Evolutionary conservation across 2,113 vertebrate species (phyloP), one percentile per base, ranked within the genome.

Genomic region (Crotophaga sulcirostris): DNA sequence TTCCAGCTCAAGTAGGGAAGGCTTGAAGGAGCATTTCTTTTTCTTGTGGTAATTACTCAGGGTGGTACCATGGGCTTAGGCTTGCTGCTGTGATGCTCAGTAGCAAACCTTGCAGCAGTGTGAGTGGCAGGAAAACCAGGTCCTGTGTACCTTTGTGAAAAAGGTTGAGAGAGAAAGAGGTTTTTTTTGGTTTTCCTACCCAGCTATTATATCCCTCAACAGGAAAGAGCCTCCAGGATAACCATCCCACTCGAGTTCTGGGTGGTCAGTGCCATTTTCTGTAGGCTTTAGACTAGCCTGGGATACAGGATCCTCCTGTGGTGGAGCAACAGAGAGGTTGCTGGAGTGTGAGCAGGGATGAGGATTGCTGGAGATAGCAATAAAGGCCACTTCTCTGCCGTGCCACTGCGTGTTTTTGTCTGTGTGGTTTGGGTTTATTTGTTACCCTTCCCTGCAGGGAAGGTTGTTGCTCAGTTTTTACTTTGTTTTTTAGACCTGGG

Each of bases 261-360:
- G 56, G 76, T 63, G 42, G 14, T 70, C 60, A 63, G 28, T 81
- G 60, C 45, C 31, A 4, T 73, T 83, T 86, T 92, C 45, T 83
- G 10, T 66, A 67, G 25, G 38, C 55, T 86, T 85, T 29, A 76
- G 75, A 14, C n/a, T 36, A 33, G 52, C 10, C 29, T 60, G 74
- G 34, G 44, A 75, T 3, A 0, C 3, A 1, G 19, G 54, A 56
- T 70, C 6, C 25, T 49, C 9, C 51, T 0, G 0, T 66, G 72
- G 9, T 26, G 24, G 49, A 72, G 36, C 2, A 2, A 26, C 77
- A 70, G 64, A 14, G 52, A 59, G 54, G 54, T 66, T 21, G 15
- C 31, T 86, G 70, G 31, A 52, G 4, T 20, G 38, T 59, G n/a
- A 80, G 31, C 28, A 15, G 49, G 23, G 36, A 8, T 49, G 23